Evolutionary conservation across 1,140 invertebrate species (phyloP).

Genomic region (Liolophura sinensis): DNA sequence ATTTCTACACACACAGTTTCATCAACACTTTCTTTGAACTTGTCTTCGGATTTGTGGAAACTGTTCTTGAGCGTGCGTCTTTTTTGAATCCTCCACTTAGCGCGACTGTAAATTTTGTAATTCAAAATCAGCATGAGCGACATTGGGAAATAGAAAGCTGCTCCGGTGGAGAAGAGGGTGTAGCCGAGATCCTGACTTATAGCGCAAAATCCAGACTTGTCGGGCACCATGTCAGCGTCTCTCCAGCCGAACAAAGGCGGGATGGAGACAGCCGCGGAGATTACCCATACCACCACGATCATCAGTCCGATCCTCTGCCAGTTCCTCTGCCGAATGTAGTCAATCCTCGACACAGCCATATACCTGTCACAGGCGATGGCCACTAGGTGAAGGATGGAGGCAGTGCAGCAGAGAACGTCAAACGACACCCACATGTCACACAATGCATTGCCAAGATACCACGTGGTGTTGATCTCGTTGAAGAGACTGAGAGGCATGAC

Average conservation of each 20-base stretch:
- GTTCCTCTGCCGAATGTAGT: slow-evolving; percentile 61
- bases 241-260: slow-evolving; percentile 61
- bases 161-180: slow-evolving; percentile 30
- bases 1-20: neutral
- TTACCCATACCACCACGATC: slow-evolving; percentile 84
- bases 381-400: slow-evolving; percentile 86
- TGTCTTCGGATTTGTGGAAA: neutral
- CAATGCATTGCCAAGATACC: slow-evolving; percentile 79
- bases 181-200: slow-evolving; percentile 21
- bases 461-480: slow-evolving; percentile 68
- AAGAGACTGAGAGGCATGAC: slow-evolving; percentile 48
- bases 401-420: slow-evolving; percentile 89
- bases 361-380: slow-evolving; percentile 90
- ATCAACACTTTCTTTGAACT: neutral
- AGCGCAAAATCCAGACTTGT: slow-evolving; percentile 11
- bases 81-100: slow-evolving; percentile 15
- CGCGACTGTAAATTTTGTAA: slow-evolving; percentile 29
- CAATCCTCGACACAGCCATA: slow-evolving; percentile 82
- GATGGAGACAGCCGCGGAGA: slow-evolving; percentile 79
- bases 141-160: slow-evolving; percentile 31
- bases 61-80: neutral
- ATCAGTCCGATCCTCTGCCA: slow-evolving; percentile 88
- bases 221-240: slow-evolving; percentile 7
- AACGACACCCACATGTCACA: slow-evolving; percentile 90
- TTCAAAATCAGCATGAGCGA: slow-evolving; percentile 27